These are phyloP conservation scores for Rhamnusium bicolor DNA, from an alignment of 2,888 invertebrate genomes.

Conservation along the genomic window DNA sequence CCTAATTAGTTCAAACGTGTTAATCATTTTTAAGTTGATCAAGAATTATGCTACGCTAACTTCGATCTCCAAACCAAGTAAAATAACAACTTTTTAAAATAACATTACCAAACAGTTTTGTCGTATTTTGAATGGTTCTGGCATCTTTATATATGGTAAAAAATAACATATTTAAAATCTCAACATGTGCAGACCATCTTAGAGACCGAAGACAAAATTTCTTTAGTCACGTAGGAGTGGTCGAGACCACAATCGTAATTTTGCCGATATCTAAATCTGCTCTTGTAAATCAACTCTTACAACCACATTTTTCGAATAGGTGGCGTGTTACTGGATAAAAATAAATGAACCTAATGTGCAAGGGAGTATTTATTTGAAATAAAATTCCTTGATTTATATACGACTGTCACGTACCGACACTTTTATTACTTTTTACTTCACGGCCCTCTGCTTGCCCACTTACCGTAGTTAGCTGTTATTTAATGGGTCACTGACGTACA, in stretches of 20 bases:
- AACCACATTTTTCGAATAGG: background rate
- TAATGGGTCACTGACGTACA: background rate
- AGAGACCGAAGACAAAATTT: background rate
- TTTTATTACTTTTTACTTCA: background rate
- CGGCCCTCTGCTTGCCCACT: background rate
- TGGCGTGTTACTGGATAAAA: background rate
- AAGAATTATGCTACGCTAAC: too few species aligned
- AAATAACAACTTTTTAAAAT: too few species aligned
- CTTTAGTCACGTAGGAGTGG: conserved; percentile 1
- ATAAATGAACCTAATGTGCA: background rate
- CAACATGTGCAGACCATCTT: background rate
- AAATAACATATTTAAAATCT: background rate
- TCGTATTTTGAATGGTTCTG: too few species aligned
- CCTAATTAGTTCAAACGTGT: too few species aligned
- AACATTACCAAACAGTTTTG: too few species aligned
- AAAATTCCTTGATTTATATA: background rate
- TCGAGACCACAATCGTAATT: background rate
- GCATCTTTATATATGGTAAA: too few species aligned
- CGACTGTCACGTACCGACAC: background rate
- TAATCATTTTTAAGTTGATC: too few species aligned
- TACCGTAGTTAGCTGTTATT: background rate
- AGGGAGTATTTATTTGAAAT: background rate
- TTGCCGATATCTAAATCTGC: conserved; percentile 9
- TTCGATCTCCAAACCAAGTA: too few species aligned
- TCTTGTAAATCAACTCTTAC: conserved; percentile 1